Conservation (phyloP, 2,888 invertebrate genomes). For the Bruchidius siliquastri region DNA sequence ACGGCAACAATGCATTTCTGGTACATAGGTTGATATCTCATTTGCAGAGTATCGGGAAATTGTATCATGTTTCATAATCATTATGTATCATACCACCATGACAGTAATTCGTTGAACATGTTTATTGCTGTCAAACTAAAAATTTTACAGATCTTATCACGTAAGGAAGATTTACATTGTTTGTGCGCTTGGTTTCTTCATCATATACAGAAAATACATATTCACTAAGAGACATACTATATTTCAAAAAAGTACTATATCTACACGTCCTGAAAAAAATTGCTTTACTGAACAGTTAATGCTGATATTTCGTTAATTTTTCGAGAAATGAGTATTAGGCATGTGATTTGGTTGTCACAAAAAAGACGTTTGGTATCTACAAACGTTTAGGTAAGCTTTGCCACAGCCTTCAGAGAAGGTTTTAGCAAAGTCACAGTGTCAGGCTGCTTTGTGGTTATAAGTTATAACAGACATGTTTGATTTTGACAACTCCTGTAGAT, state of each 20-base stretch:
- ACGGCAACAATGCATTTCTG: neutral
- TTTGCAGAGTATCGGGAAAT: neutral
- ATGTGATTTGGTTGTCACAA: no score
- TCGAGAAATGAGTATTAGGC: no score
- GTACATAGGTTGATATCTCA: neutral
- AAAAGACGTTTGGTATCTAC: no score
- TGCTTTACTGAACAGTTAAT: neutral
- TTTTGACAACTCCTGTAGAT: no score
- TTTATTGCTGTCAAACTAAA: neutral
- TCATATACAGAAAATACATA: neutral
- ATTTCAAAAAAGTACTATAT: neutral
- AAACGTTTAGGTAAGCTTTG: no score
- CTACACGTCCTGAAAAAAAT: neutral
- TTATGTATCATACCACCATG: neutral
- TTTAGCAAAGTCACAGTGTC: no score
- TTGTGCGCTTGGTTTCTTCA: neutral
- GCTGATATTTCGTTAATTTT: neutral
- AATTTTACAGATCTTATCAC: neutral
- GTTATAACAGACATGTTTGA: no score
- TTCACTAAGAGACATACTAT: neutral
- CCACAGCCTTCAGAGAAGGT: no score
- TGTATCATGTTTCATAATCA: neutral
- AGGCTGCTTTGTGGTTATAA: no score
- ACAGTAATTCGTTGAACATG: neutral
- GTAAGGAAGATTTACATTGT: neutral